phyloP scores from a whole-genome alignment of 2,113 vertebrate genomes.

The Labrus mixtus region DNA sequence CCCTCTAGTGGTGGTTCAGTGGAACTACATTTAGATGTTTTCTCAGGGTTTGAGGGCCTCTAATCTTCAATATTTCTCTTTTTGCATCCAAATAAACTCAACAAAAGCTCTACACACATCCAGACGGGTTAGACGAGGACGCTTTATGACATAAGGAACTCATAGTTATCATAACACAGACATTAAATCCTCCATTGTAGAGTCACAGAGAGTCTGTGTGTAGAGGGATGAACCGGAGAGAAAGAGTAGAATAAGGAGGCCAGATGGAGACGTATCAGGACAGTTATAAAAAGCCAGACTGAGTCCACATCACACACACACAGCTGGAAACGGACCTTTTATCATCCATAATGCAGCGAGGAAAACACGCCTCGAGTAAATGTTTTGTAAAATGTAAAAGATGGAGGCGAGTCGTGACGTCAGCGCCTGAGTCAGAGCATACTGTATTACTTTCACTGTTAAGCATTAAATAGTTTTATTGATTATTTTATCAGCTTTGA shows the following conservation, averaged over 20 bases:
- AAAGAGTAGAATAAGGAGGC: background rate
- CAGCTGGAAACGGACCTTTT: background rate
- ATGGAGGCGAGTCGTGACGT: no score
- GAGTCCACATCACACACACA: background rate
- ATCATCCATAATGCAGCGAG: constrained; percentile 1
- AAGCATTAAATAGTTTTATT: no score
- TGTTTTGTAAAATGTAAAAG: no score
- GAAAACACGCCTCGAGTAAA: no score
- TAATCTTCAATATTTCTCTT: background rate
- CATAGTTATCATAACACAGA: no score
- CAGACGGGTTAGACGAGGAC: background rate
- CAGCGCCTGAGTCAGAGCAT: no score
- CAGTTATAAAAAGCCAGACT: background rate
- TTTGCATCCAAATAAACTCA: background rate
- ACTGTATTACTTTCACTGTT: no score
- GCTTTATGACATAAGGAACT: no score
- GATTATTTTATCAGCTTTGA: no score
- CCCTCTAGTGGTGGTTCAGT: constrained; percentile 47
- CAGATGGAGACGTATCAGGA: background rate
- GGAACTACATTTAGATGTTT: background rate
- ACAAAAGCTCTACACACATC: background rate
- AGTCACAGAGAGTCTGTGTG: no score
- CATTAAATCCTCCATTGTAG: no score
- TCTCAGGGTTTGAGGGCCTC: background rate
- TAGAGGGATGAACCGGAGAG: background rate